phyloP scores from a whole-genome alignment of 2,797 vertebrate genomes.

The Thripadectes ignobilis region DNA sequence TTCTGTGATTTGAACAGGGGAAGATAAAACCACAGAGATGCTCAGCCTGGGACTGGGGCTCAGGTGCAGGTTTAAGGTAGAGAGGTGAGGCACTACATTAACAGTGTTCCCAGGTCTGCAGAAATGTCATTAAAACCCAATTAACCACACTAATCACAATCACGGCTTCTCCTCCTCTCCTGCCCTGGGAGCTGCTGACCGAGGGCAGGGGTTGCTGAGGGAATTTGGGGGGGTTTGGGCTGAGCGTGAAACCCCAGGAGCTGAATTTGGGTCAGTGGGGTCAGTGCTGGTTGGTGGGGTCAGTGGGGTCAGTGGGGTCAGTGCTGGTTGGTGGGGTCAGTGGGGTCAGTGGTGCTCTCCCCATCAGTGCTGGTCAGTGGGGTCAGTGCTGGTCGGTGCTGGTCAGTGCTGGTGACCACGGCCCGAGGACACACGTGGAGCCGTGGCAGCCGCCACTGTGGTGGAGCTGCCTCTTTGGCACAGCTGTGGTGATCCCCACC shows the following conservation, averaged over 20 bases:
- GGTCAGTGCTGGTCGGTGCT: not conserved
- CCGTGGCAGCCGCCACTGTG: fast-evolving
- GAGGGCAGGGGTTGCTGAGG: not conserved
- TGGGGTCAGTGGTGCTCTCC: too few species aligned
- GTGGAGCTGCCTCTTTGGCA: not conserved
- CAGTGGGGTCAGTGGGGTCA: too few species aligned
- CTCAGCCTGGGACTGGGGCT: not conserved
- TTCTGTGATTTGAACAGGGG: not conserved
- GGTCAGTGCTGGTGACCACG: not conserved
- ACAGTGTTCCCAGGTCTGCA: not conserved
- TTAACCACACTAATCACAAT: fast-evolving
- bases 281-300: too few species aligned
- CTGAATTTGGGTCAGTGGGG: fast-evolving
- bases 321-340: too few species aligned
- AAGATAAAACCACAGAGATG: not conserved
- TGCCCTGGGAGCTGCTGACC: fast-evolving
- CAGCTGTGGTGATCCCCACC: fast-evolving
- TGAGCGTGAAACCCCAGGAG: fast-evolving
- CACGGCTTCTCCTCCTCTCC: not conserved
- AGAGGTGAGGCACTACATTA: not conserved
- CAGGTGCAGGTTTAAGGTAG: fast-evolving
- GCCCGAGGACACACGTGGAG: fast-evolving
- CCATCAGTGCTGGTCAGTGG: too few species aligned
- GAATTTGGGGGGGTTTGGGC: not conserved
- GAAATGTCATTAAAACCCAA: not conserved